phyloP scores from a whole-genome alignment of 2,888 invertebrate genomes.

The Autographa pulchrina region DNA sequence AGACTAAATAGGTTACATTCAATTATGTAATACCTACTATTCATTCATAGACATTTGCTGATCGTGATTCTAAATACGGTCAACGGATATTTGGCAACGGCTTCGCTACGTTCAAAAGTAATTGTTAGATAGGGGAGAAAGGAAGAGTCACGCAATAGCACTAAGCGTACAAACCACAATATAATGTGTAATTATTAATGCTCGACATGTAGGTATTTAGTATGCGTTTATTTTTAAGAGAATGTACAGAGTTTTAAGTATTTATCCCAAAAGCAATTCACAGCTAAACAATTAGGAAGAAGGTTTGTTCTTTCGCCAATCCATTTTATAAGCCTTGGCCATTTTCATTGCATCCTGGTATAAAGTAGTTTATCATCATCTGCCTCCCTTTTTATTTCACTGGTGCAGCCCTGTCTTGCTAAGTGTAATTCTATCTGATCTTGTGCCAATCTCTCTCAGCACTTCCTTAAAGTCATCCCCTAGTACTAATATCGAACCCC shows the following conservation, averaged over 20 bases:
- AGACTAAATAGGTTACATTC: neutral
- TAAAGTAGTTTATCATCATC: no score
- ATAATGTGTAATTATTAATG: neutral
- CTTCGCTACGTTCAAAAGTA: neutral
- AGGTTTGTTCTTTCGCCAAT: no score
- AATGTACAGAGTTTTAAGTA: neutral
- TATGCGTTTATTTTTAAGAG: neutral
- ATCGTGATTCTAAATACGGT: constrained; percentile 1
- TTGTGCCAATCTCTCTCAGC: no score
- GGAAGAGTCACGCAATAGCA: constrained; percentile 2
- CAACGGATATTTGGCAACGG: constrained; percentile 1
- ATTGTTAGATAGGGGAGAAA: neutral
- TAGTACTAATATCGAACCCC: no score
- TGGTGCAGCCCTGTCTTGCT: no score
- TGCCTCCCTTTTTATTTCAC: no score
- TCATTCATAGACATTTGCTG: constrained; percentile 4
- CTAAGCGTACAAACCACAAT: neutral
- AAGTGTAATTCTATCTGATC: no score
- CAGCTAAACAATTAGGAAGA: no score
- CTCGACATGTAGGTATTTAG: neutral
- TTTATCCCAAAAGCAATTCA: neutral
- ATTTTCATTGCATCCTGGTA: no score
- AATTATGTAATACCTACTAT: constrained; percentile 1
- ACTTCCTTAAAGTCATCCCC: no score
- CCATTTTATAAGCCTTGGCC: no score